Conservation (phyloP, 2,797 vertebrate species). For the Geotrypetes seraphini region DNA sequence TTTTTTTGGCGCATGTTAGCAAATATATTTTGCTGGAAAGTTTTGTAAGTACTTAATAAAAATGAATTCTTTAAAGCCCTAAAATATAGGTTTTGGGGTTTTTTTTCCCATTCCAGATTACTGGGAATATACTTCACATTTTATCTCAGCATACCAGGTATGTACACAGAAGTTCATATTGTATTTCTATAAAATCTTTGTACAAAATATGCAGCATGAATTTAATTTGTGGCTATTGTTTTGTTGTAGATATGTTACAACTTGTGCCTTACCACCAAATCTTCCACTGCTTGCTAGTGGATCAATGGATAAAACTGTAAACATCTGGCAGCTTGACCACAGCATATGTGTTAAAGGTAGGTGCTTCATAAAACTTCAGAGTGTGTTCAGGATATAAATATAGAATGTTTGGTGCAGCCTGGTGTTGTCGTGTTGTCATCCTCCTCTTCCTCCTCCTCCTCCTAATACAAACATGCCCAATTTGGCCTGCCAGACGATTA, state of each 20-base stretch:
- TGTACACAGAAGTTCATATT: constrained; percentile 12
- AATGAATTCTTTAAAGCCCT: no score
- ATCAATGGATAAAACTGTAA: constrained; percentile 81
- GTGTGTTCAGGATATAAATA: no score
- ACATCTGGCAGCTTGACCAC: constrained; percentile 65
- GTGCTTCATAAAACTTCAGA: no score
- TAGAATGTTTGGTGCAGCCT: no score
- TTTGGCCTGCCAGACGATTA: no score
- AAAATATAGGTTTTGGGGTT: no score
- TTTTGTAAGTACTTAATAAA: no score
- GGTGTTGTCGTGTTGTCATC: no score
- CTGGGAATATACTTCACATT: constrained; percentile 57
- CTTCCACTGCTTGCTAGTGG: constrained; percentile 69
- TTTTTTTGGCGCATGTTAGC: no score
- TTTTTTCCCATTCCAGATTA: constrained; percentile 52
- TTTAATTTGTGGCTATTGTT: neutral
- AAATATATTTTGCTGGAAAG: no score
- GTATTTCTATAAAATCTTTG: neutral
- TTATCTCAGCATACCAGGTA: constrained; percentile 75
- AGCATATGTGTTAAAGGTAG: constrained; percentile 1
- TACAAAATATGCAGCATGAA: neutral
- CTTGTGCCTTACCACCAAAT: constrained; percentile 67
- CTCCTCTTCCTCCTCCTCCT: no score
- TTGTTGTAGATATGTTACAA: constrained; percentile 71
- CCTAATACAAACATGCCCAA: no score